Base-by-base conservation (phyloP, 1,140 invertebrate genomes). In the Drosophila serrata region DNA sequence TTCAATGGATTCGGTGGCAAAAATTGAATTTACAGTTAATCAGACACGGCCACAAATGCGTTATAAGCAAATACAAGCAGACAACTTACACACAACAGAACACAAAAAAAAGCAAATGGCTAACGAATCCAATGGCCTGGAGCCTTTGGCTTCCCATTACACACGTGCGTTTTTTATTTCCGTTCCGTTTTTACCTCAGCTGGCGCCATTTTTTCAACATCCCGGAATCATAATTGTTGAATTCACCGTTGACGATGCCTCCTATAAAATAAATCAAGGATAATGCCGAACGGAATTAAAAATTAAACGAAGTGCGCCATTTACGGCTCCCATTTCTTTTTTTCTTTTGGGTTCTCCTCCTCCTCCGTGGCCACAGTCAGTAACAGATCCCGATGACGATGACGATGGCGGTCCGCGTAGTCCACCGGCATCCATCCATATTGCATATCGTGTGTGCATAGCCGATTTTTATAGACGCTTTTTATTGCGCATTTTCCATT, bases 191-290 rank as follows among this genome's bases (percentile, higher is more conserved):
- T 39, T 42, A 39, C 62, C 43, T 37, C 51, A 51, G 33, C 45
- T 57, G 9, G 27, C 45, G 15, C n/a, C 27, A 33, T 19, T 61
- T 45, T 55, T 22, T 17, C 17, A 24, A 39, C 11, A n/a, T 19
- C 43, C 55, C 62, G 48, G 79, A 65, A 70, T 88, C 84, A 88
- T 88, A 88, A 88, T 88, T 88, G 84, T 84, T 84, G 84, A 87
- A 88, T 87, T 79, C 78, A 68, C 58, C 81, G 62, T 48, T 48
- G 67, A 81, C 61, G 75, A 60, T 35, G 76, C 58, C 51, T 55
- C 77, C 80, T 80, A 90, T 88, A 90, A 88, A 88, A 88, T 88
- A 88, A 88, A 88, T 88, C 84, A 88, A 90, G 85, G 85, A 88
- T 88, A 88, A 88, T 88, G 84, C 81, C 79, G 73, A 64, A 33